Conservation (phyloP, 2,888 invertebrate species). For the Papilio demoleus region DNA sequence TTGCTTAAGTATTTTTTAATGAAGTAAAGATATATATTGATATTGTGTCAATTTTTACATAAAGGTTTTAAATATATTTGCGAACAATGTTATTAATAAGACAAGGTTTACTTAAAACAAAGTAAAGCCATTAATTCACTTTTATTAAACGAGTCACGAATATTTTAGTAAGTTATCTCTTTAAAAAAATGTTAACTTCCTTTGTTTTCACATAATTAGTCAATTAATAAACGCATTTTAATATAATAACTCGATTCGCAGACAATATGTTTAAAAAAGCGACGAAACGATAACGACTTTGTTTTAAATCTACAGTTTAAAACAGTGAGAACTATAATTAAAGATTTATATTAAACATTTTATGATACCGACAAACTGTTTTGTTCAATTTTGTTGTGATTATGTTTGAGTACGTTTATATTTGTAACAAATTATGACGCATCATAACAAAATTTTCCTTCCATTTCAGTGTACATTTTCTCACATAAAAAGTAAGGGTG, state of each 20-base stretch:
- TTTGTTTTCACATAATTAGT: no score
- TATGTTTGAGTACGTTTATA: background rate
- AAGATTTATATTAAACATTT: conserved; percentile 1
- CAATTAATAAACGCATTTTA: no score
- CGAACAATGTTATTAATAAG: background rate
- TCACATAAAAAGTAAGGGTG: no score
- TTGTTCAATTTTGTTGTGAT: background rate
- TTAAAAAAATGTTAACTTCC: no score
- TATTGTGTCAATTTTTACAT: background rate
- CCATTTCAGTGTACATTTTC: no score
- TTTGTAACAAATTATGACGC: background rate
- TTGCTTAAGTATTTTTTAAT: no score
- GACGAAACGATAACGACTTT: no score
- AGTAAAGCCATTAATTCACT: background rate
- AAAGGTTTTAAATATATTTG: background rate
- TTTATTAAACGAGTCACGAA: background rate
- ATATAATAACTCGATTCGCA: no score
- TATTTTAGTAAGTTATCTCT: background rate
- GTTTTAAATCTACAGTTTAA: background rate
- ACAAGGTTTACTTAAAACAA: background rate
- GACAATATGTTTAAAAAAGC: no score
- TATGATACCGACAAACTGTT: background rate
- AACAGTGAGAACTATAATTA: background rate
- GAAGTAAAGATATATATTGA: no score
- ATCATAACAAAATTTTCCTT: no score